These are phyloP conservation scores for Anorthoa munda DNA, from an alignment of 2,888 invertebrate genomes.

Conservation along the genomic window DNA sequence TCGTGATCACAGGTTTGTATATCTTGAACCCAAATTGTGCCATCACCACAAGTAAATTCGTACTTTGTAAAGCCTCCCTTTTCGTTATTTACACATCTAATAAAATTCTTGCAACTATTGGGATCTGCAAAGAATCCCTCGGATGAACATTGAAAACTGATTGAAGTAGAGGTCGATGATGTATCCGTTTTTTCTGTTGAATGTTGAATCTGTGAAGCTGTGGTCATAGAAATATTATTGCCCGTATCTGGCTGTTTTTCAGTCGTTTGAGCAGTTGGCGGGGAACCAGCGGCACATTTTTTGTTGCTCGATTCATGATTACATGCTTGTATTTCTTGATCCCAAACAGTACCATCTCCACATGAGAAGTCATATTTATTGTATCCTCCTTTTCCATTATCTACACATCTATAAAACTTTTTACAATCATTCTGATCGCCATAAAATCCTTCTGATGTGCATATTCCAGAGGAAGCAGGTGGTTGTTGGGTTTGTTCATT, in stretches of 20 bases:
- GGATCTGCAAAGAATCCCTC: conserved; percentile 94
- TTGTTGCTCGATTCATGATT: conserved; percentile 83
- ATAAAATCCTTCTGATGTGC: conserved; percentile 92
- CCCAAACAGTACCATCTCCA: conserved; percentile 93
- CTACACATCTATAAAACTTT: conserved; percentile 94
- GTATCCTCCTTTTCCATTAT: conserved; percentile 90
- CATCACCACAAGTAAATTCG: conserved; percentile 92
- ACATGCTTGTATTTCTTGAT: conserved; percentile 90
- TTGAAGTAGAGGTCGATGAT: conserved; percentile 50
- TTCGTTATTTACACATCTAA: conserved; percentile 92
- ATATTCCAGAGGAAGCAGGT: conserved; percentile 70
- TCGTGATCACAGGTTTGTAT: conserved; percentile 89
- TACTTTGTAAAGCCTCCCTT: conserved; percentile 88
- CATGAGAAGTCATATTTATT: conserved; percentile 93
- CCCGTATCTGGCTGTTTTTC: conserved; percentile 22
- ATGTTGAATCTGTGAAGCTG: conserved; percentile 52
- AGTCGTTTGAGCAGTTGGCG: conserved; percentile 24
- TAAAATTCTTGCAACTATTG: conserved; percentile 93
- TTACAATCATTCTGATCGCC: conserved; percentile 92
- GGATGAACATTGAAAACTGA: conserved; percentile 83
- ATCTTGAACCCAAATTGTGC: conserved; percentile 93
- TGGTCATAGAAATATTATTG: conserved; percentile 33
- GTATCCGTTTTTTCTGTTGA: conserved; percentile 51
- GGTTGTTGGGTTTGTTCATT: conserved; percentile 60
- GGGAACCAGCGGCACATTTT: conserved; percentile 58